Base-by-base conservation (phyloP, 2,888 invertebrate genomes). In the Alcis repandata region DNA sequence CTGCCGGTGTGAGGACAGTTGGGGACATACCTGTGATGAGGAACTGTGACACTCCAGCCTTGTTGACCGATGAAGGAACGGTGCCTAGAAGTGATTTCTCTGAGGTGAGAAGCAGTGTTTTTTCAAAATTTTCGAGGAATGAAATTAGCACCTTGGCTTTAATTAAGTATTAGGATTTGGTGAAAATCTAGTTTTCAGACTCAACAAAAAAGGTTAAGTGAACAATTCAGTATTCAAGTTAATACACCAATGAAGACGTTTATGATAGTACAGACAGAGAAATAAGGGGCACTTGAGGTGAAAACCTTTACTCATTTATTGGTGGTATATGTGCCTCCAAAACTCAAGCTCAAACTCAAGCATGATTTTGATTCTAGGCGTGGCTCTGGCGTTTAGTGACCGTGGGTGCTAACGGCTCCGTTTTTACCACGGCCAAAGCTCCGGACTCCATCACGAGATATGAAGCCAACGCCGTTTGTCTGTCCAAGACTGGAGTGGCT, bases 301-400 rank as follows among this genome's bases (percentile, higher is more conserved):
- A n/a, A n/a, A n/a, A n/a, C n/a, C n/a, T n/a, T n/a, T n/a, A n/a
- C n/a, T n/a, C n/a, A n/a, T n/a, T n/a, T n/a, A n/a, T n/a, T n/a
- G n/a, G n/a, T n/a, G n/a, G n/a, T n/a, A n/a, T n/a, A n/a, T n/a
- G n/a, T n/a, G n/a, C n/a, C n/a, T n/a, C n/a, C n/a, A n/a, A n/a
- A n/a, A n/a, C n/a, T n/a, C n/a, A n/a, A n/a, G n/a, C n/a, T n/a
- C 19, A 13, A 22, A 4, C n/a, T 11, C 13, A 7, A 46, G 13
- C 22, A 13, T 17, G 40, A 49, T n/a, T 49, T 38, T 15, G 86
- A 67, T 94, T 94, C 68, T 94, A 96, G 92, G 95, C 96, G 0
- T 96, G 96, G 96, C 82, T 96, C 0, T 96, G 96, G 96, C 95
- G 95, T 15, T 76, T 95, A 0, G 79, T 86, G 1, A 76, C 83